These are phyloP conservation scores for Brachionus paranguensis DNA, from an alignment of 1,140 invertebrate genomes.

Conservation along the genomic window DNA sequence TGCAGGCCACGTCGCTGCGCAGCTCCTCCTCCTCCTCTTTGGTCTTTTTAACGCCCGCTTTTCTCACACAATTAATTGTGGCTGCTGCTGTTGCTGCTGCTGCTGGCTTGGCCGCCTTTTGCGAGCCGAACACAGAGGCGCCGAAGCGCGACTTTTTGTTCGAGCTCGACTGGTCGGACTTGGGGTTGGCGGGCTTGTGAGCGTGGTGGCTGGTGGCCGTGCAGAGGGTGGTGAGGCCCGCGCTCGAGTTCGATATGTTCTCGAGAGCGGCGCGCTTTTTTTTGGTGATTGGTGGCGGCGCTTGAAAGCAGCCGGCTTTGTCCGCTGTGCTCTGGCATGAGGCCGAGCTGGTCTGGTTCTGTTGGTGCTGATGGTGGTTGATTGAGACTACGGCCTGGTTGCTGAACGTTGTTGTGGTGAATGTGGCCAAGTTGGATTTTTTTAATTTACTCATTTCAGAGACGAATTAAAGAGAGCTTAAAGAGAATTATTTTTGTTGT, in stretches of 20 bases:
- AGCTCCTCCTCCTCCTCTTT: neutral
- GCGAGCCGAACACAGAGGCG: neutral
- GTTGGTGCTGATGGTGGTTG: neutral
- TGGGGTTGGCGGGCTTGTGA: neutral
- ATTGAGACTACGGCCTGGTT: slow-evolving; percentile 13
- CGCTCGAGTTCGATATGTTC: slow-evolving; percentile 12
- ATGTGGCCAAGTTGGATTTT: neutral
- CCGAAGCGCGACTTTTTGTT: slow-evolving; percentile 25
- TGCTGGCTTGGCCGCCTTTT: neutral
- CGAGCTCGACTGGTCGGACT: slow-evolving; percentile 1
- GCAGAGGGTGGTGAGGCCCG: neutral
- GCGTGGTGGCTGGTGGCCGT: neutral
- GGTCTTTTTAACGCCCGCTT: neutral
- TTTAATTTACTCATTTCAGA: slow-evolving; percentile 1
- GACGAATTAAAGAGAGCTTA: neutral
- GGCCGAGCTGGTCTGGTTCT: neutral
- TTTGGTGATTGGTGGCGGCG: neutral
- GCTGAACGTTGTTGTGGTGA: no score
- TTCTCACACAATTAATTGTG: neutral
- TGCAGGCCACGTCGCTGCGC: neutral
- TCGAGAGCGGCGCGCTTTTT: slow-evolving; percentile 33
- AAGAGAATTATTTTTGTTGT: neutral
- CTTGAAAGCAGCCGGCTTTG: neutral
- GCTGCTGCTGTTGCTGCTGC: neutral
- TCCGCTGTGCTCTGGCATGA: neutral